Base-by-base conservation (phyloP, 2,888 invertebrate species). In the Elaeidobius kamerunicus region DNA sequence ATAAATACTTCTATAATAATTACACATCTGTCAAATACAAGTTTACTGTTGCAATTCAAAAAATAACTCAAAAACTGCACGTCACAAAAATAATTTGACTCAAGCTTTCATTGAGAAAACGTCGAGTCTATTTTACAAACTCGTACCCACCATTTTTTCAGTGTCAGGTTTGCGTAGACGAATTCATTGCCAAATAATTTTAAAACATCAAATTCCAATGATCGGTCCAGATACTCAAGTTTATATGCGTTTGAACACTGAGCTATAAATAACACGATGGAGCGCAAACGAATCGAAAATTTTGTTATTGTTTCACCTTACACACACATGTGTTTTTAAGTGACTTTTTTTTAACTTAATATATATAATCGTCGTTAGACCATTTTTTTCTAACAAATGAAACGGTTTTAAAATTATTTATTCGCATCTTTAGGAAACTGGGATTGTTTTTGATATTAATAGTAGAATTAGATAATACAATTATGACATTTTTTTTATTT, bases 101-200 rank as follows among this genome's bases (percentile, higher is more conserved):
- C 43, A 32, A 47, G n/a, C 30, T 47, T 47, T 47, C 39, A 39
- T 47, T 47, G 30, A 47, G 47, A 47, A 47, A 47, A 43, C 15
- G 19, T 34, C 32, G 12, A 34, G 34, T 12, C 32, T 3, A 34
- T 43, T 32, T 34, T 43, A 43, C 43, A 43, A 34, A 47, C 39
- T 27, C 30, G 30, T 18, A 30, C 39, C 39, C 39, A 41, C 34
- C 43, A 12, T 34, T 51, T 57, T 56, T 58, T 58, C 58, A 58
- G 46, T 58, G 58, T 55, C 55, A 57, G 48, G 57, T 56, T 59
- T 59, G 56, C 60, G 59, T 58, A 56, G 53, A 49, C 30, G 44
- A 19, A 34, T 34, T 46, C 47, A 42, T 19, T 57, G 60, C 60
- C 60, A 60, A 60, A 58, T 45, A 45, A 56, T 60, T 57, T 59